These are phyloP conservation scores for Mionectes macconnelli DNA, from an alignment of 2,113 vertebrate genomes.

Conservation along the genomic window DNA sequence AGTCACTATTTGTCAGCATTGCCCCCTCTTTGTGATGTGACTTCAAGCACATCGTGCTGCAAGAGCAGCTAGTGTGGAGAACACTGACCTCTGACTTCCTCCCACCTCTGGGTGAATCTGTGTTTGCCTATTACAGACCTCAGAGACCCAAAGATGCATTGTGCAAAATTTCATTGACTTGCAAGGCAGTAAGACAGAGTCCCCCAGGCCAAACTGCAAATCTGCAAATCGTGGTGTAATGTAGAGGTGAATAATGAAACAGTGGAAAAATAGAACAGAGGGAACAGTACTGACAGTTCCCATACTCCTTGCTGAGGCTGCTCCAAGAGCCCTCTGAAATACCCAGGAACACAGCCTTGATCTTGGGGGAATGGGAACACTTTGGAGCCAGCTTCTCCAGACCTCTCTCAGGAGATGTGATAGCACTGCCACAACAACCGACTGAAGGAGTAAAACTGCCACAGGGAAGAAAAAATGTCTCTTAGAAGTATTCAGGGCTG, in stretches of 20 bases:
- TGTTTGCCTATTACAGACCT: accelerated
- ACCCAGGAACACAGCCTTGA: neutral
- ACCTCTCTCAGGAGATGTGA: neutral
- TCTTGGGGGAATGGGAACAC: neutral
- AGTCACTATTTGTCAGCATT: neutral
- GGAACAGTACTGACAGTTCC: neutral
- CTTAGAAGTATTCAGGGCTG: neutral
- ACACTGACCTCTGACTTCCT: neutral
- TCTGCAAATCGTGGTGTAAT: neutral
- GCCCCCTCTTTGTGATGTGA: neutral
- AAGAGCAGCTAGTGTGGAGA: neutral
- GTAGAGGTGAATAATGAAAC: neutral
- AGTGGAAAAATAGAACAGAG: neutral
- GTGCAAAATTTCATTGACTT: neutral
- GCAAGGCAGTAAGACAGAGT: neutral
- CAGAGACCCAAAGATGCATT: neutral
- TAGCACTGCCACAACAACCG: neutral
- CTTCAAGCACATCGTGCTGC: neutral
- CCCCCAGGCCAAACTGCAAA: neutral
- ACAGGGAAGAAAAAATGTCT: neutral
- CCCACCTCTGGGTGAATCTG: neutral
- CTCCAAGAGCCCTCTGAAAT: neutral
- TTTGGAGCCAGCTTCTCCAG: neutral
- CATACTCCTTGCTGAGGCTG: neutral
- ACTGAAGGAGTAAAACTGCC: neutral